These are phyloP conservation scores for Sus cebifrons DNA, from an alignment of 2,797 vertebrate genomes.

Conservation along the genomic window DNA sequence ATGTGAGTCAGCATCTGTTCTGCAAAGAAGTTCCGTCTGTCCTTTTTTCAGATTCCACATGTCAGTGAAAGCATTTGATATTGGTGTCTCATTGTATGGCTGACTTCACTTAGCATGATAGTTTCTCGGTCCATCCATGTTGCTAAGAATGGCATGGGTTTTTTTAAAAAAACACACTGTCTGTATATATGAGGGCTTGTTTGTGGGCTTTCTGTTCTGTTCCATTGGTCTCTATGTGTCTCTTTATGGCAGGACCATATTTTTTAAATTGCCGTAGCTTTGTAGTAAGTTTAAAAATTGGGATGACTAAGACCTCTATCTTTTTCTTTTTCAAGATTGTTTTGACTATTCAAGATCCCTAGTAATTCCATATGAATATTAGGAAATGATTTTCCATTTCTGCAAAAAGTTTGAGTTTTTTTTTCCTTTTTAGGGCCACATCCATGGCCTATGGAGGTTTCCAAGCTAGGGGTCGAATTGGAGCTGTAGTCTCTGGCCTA, in stretches of 20 bases:
- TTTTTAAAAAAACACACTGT: neutral
- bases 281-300: conserved; percentile 27
- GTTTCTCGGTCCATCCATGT: no score
- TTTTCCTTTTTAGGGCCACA: no score
- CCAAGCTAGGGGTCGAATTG: no score
- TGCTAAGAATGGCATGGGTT: neutral
- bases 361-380: neutral
- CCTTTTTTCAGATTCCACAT: no score
- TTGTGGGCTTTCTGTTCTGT: neutral
- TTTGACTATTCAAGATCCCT: neutral
- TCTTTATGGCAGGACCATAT: neutral
- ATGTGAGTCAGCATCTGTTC: no score
- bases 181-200: neutral
- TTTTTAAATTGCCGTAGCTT: conserved; percentile 36
- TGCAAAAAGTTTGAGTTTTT: neutral
- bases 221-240: neutral
- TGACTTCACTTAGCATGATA: no score
- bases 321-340: conserved; percentile 37
- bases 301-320: neutral
- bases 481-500: no score
- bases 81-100: no score
- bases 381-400: neutral
- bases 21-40: no score
- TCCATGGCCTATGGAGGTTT: no score
- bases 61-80: no score